Conservation (phyloP, 2,888 invertebrate species). For the Barypeithes pellucidus region DNA sequence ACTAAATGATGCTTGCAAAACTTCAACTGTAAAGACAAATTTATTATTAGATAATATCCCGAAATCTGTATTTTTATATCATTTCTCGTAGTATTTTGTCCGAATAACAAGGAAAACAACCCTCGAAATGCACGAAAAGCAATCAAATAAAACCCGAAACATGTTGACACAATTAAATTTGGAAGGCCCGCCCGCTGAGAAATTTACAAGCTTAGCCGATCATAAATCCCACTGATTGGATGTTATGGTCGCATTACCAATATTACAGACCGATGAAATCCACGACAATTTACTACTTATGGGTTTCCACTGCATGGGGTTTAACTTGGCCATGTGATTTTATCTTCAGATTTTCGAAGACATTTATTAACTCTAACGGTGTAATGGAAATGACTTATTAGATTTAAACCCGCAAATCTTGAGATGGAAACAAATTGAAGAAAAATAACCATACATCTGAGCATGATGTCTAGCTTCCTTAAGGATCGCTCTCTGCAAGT, state of each 20-base stretch:
- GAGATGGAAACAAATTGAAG: too few species aligned
- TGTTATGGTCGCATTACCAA: conserved; percentile 71
- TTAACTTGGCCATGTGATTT: conserved; percentile 16
- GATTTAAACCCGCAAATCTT: too few species aligned
- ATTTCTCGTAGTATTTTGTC: conserved; percentile 21
- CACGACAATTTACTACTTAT: conserved; percentile 49
- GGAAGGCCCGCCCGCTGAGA: conserved; percentile 69
- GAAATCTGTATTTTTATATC: conserved; percentile 44
- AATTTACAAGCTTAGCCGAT: conserved; percentile 68
- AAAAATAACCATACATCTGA: too few species aligned
- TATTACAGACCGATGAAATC: conserved; percentile 61
- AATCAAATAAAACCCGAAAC: conserved; percentile 54
- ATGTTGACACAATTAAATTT: conserved; percentile 61
- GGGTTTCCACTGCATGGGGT: conserved; percentile 8
- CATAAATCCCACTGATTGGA: conserved; percentile 72
- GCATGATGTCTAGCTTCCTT: too few species aligned
- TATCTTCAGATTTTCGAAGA: background rate
- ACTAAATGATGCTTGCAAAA: too few species aligned
- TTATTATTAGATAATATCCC: conserved; percentile 36
- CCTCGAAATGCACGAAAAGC: conserved; percentile 45
- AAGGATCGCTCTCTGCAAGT: too few species aligned
- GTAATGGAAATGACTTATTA: too few species aligned
- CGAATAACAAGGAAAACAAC: conserved; percentile 38
- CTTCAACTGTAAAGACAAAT: conserved; percentile 12
- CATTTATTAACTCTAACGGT: background rate